Conservation (phyloP, 2,113 vertebrate species). For the Macrotus californicus region DNA sequence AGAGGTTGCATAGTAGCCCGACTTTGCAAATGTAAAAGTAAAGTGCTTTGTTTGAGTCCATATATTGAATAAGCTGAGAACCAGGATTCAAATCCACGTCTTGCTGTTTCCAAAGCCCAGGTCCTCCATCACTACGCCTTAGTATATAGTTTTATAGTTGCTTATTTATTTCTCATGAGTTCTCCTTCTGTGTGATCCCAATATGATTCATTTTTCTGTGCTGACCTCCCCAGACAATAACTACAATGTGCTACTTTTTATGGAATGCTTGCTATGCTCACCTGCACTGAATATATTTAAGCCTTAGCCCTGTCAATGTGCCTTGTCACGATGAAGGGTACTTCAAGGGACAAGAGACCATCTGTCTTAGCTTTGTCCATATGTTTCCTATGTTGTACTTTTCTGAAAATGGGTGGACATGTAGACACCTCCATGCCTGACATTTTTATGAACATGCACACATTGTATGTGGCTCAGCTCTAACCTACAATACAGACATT, state of each 20-base stretch:
- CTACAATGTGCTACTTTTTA: neutral
- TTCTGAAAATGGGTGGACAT: neutral
- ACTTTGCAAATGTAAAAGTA: neutral
- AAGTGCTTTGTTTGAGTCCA: neutral
- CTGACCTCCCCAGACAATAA: neutral
- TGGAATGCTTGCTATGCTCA: neutral
- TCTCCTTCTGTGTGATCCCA: neutral
- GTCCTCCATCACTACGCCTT: neutral
- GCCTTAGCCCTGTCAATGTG: neutral
- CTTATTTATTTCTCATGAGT: neutral
- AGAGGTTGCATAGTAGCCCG: neutral
- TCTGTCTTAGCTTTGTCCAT: neutral
- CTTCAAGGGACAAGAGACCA: neutral
- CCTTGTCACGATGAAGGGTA: neutral
- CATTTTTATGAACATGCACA: rapidly evolving
- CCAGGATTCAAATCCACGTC: neutral
- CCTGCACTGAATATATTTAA: neutral
- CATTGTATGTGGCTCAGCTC: rapidly evolving
- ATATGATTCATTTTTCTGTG: neutral
- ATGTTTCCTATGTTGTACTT: neutral
- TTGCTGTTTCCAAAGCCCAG: neutral
- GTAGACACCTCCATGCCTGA: neutral
- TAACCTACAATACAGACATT: neutral
- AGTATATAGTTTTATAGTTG: neutral
- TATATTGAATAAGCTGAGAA: neutral